These are phyloP conservation scores for Epinotia nisella DNA, from an alignment of 2,888 invertebrate genomes.

Conservation along the genomic window DNA sequence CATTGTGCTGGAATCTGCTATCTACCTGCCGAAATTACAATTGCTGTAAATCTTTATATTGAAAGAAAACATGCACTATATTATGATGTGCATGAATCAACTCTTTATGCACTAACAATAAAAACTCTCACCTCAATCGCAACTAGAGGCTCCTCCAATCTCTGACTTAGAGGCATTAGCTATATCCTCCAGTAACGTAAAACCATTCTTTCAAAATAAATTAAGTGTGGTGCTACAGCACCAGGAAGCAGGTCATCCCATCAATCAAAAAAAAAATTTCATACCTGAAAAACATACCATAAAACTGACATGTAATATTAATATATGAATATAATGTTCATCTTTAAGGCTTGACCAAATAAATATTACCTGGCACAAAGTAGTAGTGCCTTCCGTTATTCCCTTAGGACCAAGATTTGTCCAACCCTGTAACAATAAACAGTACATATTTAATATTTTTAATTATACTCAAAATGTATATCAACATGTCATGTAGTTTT, in stretches of 20 bases:
- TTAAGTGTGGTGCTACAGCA: conserved; percentile 75
- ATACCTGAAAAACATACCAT: conserved; percentile 66
- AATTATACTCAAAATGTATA: not conserved
- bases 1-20: conserved; percentile 85
- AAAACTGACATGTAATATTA: conserved; percentile 43
- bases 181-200: conserved; percentile 79
- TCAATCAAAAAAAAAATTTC: conserved; percentile 65
- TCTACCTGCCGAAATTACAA: conserved; percentile 82
- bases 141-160: conserved; percentile 84
- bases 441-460: conserved; percentile 1
- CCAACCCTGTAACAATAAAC: conserved; percentile 35
- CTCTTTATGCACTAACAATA: conserved; percentile 1
- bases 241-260: conserved; percentile 72
- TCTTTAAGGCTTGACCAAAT: not conserved
- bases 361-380: conserved; percentile 33
- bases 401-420: conserved; percentile 15
- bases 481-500: too few species aligned
- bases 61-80: not conserved
- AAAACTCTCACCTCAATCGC: conserved; percentile 80
- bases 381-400: conserved; percentile 6
- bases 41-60: conserved; percentile 46
- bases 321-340: conserved; percentile 12
- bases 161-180: conserved; percentile 85
- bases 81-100: not conserved
- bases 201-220: conserved; percentile 82